A percentile compares a stretch with the other conserved stretches of the same genome.
phyloP scores from a whole-genome alignment of 2,797 vertebrate species.

The Astyanax mexicanus region DNA sequence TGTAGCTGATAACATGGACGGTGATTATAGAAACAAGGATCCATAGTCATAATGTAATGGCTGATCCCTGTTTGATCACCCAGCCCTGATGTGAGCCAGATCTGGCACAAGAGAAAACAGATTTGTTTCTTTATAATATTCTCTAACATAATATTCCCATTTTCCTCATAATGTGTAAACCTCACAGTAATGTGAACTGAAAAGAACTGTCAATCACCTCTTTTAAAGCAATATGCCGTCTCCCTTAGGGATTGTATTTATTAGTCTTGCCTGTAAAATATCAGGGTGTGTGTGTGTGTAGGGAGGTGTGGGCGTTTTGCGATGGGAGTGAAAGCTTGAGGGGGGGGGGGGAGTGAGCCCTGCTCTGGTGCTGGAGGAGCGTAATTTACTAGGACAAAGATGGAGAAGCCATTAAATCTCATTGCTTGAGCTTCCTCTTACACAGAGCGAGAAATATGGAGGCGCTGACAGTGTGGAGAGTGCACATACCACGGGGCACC shows the following conservation, averaged over 20 bases:
- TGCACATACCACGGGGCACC: conserved; percentile 47
- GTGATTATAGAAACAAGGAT: too few relatives aligned
- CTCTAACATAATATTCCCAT: too few relatives aligned
- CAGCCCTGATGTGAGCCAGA: too few relatives aligned
- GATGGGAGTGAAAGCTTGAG: not conserved
- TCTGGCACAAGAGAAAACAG: conserved; percentile 1
- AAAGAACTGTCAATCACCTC: conserved; percentile 36
- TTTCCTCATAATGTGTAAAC: conserved; percentile 11
- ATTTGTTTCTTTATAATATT: conserved; percentile 21
- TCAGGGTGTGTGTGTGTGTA: conserved; percentile 5
- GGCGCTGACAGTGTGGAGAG: conserved; percentile 49
- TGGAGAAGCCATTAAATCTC: conserved; percentile 56
- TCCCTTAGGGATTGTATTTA: conserved; percentile 43
- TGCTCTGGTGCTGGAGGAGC: conserved; percentile 32
- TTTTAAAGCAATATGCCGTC: conserved; percentile 34
- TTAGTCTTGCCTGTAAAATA: conserved; percentile 49
- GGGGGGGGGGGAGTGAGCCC: conserved; percentile 22
- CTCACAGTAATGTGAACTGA: conserved; percentile 33
- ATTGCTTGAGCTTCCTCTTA: conserved; percentile 43
- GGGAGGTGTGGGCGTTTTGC: conserved; percentile 9
- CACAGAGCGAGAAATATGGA: conserved; percentile 51
- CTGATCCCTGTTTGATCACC: too few relatives aligned
- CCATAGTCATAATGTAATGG: too few relatives aligned
- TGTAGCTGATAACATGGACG: too few relatives aligned
- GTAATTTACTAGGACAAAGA: conserved; percentile 58